phyloP scores from a whole-genome alignment of 2,888 invertebrate species.

The Galerucella calmariensis region DNA sequence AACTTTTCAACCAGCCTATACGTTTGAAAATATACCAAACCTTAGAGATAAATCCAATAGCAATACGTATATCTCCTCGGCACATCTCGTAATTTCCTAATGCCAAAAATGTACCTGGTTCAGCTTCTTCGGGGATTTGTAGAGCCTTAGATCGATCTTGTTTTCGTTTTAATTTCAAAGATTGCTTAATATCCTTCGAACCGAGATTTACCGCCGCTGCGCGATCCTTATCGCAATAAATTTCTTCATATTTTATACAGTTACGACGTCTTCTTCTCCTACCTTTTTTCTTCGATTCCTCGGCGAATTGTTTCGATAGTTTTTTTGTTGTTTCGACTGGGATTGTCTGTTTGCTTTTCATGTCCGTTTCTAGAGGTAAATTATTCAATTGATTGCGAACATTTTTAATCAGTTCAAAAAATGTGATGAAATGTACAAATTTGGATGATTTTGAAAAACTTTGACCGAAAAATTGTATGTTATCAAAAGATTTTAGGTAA shows the following conservation, averaged over 20 bases:
- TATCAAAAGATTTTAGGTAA: no score
- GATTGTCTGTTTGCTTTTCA: conserved; percentile 41
- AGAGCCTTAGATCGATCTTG: conserved; percentile 79
- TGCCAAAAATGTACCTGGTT: conserved; percentile 80
- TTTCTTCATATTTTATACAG: conserved; percentile 70
- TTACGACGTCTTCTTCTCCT: conserved; percentile 52
- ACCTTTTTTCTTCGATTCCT: conserved; percentile 57
- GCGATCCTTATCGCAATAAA: conserved; percentile 90
- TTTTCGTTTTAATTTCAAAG: conserved; percentile 81
- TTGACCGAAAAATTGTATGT: background rate
- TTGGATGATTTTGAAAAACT: background rate
- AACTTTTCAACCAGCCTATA: no score
- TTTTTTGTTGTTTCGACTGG: conserved; percentile 48
- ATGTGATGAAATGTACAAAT: conserved; percentile 12
- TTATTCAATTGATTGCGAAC: background rate
- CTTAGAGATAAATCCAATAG: conserved; percentile 83
- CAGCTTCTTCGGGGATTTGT: conserved; percentile 82
- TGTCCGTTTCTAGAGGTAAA: conserved; percentile 25
- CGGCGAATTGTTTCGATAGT: conserved; percentile 47
- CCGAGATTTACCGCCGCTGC: conserved; percentile 91
- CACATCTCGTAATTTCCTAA: conserved; percentile 82
- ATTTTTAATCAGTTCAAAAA: conserved; percentile 1
- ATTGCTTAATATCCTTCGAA: conserved; percentile 88
- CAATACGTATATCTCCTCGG: conserved; percentile 77
- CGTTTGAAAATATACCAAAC: conserved; percentile 55